phyloP scores from a whole-genome alignment of 2,888 invertebrate species.

The Sminthurides aquaticus region DNA sequence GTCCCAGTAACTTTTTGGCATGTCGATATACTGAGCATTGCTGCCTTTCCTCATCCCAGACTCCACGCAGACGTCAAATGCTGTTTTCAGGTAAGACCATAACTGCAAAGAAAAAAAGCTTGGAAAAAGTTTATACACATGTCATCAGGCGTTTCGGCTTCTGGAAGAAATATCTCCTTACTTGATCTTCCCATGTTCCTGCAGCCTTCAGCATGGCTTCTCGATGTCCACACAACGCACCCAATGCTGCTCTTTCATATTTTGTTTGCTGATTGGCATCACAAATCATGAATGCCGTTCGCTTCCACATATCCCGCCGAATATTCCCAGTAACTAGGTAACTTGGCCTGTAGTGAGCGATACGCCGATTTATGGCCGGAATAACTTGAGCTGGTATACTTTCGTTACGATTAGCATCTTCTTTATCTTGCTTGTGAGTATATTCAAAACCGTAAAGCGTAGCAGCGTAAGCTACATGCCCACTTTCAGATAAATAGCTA shows the following conservation, averaged over 20 bases:
- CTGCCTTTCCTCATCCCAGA: conserved; percentile 24
- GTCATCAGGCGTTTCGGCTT: too few species aligned
- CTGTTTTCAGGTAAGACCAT: conserved; percentile 34
- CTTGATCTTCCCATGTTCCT: conserved; percentile 40
- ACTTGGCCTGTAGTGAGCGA: conserved; percentile 21
- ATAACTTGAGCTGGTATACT: conserved; percentile 3
- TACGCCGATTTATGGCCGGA: conserved; percentile 22
- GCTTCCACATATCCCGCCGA: conserved; percentile 36
- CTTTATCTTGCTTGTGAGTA: conserved; percentile 21
- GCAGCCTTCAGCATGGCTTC: conserved; percentile 34
- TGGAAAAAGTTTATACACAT: too few species aligned
- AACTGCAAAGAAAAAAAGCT: conserved; percentile 23
- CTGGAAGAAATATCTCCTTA: conserved; percentile 12
- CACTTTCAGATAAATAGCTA: conserved; percentile 30
- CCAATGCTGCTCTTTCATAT: conserved; percentile 35
- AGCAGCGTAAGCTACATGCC: conserved; percentile 32
- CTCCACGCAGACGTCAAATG: conserved; percentile 31
- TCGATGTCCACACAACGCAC: conserved; percentile 36
- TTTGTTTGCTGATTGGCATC: conserved; percentile 34
- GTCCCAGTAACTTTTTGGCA: conserved; percentile 35
- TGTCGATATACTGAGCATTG: conserved; percentile 17
- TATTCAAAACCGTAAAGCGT: conserved; percentile 27
- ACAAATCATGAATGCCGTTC: conserved; percentile 34
- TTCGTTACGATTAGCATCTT: conserved; percentile 17
- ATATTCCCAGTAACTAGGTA: conserved; percentile 28